Evolutionary conservation across 2,888 invertebrate species (phyloP), one percentile per base, ranked within the genome.

Genomic region (Andrena fulva): DNA sequence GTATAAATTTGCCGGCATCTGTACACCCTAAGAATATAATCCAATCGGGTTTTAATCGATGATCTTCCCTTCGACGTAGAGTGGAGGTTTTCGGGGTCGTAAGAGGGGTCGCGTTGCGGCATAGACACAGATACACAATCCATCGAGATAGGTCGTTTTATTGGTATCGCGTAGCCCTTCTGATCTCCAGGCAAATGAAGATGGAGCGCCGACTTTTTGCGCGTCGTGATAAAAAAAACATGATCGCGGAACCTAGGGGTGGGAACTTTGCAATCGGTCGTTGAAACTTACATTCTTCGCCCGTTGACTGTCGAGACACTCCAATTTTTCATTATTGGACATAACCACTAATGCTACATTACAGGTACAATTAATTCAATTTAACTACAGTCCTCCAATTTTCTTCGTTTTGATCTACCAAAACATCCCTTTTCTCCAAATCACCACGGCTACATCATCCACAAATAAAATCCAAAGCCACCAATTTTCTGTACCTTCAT

Each of bases 131-230:
- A 88, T 85, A 88, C 87, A 77, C 82, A 80, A 84, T 83, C 84
- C 84, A 83, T 82, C 75, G 86, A 90, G 91, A 92, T 91, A 91
- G 87, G 85, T 80, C 82, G 84, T 88, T 93, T 93, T 93, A 93
- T 93, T 92, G 93, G 91, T 90, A 91, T 90, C 92, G 88, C 89
- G 88, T 88, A 91, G 93, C 93, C 90, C 86, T 89, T 86, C 79
- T 89, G 89, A 86, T 87, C 89, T 87, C 16, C 83, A 88, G 85
- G 90, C 88, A 92, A 92, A 92, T 92, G 91, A 92, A 92, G 91
- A 92, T 89, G 86, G 85, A 92, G 87, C 86, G 80, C 87, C 86
- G 87, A 54, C 56, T 62, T 66, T 59, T 73, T 77, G 42, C 54
- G 20, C 60, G 68, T 63, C 59, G 27, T 35, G 77, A 62, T 82